phyloP scores from a whole-genome alignment of 2,797 vertebrate species.

The Acipenser transmontanus region DNA sequence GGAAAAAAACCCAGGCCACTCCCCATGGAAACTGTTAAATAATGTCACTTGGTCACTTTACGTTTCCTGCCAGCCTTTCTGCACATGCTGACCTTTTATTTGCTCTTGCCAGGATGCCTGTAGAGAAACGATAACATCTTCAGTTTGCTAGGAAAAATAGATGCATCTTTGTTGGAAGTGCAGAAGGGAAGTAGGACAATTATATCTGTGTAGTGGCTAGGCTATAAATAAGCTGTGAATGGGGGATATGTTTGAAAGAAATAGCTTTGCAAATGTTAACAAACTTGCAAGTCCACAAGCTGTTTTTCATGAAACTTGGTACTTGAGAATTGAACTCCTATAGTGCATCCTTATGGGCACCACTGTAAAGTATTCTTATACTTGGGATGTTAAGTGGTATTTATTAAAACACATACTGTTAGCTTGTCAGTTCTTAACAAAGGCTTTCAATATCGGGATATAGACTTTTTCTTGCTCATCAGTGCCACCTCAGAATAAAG shows the following conservation, averaged over 20 bases:
- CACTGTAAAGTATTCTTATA: no score
- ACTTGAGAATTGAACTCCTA: no score
- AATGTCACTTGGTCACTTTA: not conserved
- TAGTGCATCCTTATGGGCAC: no score
- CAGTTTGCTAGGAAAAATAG: not conserved
- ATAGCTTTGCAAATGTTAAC: no score
- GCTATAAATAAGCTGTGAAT: not conserved
- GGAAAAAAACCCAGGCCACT: not conserved
- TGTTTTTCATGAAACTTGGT: no score
- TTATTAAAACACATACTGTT: no score
- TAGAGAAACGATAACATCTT: slow-evolving; percentile 16
- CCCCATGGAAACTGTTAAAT: not conserved
- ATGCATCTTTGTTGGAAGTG: slow-evolving; percentile 6
- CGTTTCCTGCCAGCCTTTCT: not conserved
- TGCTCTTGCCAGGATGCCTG: slow-evolving; percentile 20
- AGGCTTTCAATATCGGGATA: no score
- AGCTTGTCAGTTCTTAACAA: no score
- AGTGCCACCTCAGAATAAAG: no score
- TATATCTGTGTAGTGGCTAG: not conserved
- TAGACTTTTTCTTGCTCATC: no score
- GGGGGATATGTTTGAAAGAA: not conserved
- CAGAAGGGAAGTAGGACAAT: not conserved
- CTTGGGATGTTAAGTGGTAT: no score
- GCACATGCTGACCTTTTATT: slow-evolving; percentile 31
- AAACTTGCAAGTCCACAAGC: no score